Conservation (phyloP, 2,888 invertebrate genomes). For the Folsomia manolachei region DNA sequence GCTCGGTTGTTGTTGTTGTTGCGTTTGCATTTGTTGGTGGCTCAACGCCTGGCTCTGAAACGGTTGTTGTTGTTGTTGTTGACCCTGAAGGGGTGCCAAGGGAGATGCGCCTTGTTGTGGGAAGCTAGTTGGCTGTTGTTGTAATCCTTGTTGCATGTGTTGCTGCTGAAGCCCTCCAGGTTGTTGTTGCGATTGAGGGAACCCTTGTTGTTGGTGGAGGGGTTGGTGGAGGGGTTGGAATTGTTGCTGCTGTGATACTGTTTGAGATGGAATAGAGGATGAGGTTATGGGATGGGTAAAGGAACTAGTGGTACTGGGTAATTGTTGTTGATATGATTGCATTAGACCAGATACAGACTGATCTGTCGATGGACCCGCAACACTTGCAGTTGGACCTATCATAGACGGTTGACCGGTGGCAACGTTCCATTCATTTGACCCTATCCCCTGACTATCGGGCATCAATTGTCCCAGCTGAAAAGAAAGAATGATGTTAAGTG, state of each 20-base stretch:
- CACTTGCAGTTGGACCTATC: slow-evolving; percentile 39
- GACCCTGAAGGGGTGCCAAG: too few species aligned
- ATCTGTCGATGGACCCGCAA: slow-evolving; percentile 21
- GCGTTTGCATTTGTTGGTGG: slow-evolving; percentile 42
- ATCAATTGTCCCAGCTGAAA: not conserved
- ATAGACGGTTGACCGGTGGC: slow-evolving; percentile 11
- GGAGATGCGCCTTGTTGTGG: slow-evolving; percentile 4
- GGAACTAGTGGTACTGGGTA: not conserved
- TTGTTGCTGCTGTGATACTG: not conserved
- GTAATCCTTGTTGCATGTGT: slow-evolving; percentile 20
- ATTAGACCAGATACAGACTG: slow-evolving; percentile 10
- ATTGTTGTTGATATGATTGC: slow-evolving; percentile 24
- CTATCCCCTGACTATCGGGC: not conserved
- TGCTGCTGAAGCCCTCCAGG: slow-evolving; percentile 23
- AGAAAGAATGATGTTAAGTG: not conserved
- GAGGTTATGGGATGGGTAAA: not conserved
- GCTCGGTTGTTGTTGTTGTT: slow-evolving; percentile 58
- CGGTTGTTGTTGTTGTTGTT: too few species aligned
- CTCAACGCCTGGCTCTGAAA: not conserved
- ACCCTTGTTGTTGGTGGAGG: too few species aligned
- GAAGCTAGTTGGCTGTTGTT: not conserved
- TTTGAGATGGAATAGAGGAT: not conserved
- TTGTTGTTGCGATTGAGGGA: slow-evolving; percentile 17
- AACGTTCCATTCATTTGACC: not conserved
- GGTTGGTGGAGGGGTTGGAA: not conserved